Base-by-base conservation (phyloP, 2,888 invertebrate species). In the Sepioteuthis lessoniana region DNA sequence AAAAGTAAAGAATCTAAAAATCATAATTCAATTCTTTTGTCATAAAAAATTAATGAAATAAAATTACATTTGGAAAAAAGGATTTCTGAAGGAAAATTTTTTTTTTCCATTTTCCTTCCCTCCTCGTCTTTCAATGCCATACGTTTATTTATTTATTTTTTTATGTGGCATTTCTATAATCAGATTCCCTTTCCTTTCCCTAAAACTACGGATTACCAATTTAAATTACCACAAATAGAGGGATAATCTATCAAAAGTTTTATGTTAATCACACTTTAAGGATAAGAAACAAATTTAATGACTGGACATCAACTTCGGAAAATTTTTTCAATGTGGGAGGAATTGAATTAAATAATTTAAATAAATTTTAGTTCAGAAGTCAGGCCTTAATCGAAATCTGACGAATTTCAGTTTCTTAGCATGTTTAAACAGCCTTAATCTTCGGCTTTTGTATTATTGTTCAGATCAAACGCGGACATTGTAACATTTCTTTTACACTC, bases 371-470 rank as follows among this genome's bases (percentile, higher is more conserved):
- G 35, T 76, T 76, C 76, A 3, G 35, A 35, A 35, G 0, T 1
- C 8, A 76, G n/a, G n/a, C 76, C 19, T 76, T 16, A 35, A 35
- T n/a, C n/a, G 3, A 16, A n/a, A n/a, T n/a, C n/a, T n/a, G n/a
- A n/a, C n/a, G n/a, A n/a, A n/a, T 60, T 28, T 31, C 8, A 7
- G 7, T n/a, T 1, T n/a, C 0, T 7, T 10, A 13, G n/a, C 8
- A 31, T 0, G 31, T 76, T 76, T 76, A 8, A n/a, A 2, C n/a
- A 10, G 76, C n/a, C 16, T 31, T n/a, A 31, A 13, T 10, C 16
- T 76, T 76, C 31, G 31, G n/a, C 76, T 10, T 76, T n/a, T 25
- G 16, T 7, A 13, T 10, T 31, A 1, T n/a, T n/a, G n/a, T 10
- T 76, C n/a, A n/a, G n/a, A 76, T 76, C 10, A 76, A 3, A 19